Evolutionary conservation across 2,113 vertebrate genomes (phyloP), one percentile per base, ranked within the genome.

Genomic region (Lepus europaeus): DNA sequence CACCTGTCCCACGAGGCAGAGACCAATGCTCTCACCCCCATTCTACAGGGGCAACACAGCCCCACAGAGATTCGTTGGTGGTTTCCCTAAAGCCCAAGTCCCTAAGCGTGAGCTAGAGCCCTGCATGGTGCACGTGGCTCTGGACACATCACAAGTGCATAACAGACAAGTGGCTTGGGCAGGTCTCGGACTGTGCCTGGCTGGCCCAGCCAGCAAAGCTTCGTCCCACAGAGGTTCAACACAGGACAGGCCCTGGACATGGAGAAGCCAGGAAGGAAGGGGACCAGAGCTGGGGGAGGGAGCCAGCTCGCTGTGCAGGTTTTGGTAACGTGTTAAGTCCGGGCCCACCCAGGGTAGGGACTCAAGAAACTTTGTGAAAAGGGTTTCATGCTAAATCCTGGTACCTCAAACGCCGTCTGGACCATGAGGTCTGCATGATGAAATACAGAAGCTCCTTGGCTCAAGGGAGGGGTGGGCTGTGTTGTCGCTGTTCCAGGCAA

Each of bases 331-430:
- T 17, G 22, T 14, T 66, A 49, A 63, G 70, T 83, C 89, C 78
- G 53, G 56, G 87, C 53, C n/a, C 45, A 68, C 36, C 87, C 13
- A 9, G 27, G 22, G 56, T 87, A 23, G 79, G 79, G 83, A 82
- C 23, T 27, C 13, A 4, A 2, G 93, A 64, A 10, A 25, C 59
- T 66, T 63, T 56, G 31, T 81, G 53, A 89, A n/a, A 87, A 61
- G 56, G 11, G 27, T 61, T 79, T 92, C 79, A 19, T 45, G 27
- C 39, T 82, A 70, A 79, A 45, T 66, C 64, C 87, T 63, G 74
- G 51, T 66, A 56, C 31, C 33, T 8, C 53, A 88, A 53, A 81
- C 83, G 73, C 14, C 13, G 49, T 64, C 61, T 2, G 81, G 68
- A 33, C 61, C 9, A 12, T 12, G 45, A 87, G 80, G 17, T 81